These are phyloP conservation scores for Osmoderma eremita DNA, from an alignment of 2,888 invertebrate species.

Conservation along the genomic window DNA sequence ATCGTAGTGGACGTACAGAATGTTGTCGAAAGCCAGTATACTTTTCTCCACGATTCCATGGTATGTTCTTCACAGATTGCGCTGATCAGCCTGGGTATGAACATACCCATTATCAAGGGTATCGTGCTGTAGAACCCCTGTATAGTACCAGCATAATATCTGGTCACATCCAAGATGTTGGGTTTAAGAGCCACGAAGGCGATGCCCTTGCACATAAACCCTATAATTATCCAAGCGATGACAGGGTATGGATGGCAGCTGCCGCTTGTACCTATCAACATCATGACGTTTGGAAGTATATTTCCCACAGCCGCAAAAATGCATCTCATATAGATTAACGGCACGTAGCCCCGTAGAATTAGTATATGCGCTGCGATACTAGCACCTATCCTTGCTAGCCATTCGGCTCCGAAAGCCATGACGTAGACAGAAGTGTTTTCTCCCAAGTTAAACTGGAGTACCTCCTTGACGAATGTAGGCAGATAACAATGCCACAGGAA, in stretches of 20 bases:
- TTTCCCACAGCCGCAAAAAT: conserved; percentile 24
- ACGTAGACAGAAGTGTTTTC: not conserved
- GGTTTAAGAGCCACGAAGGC: not conserved
- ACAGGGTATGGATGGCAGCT: not conserved
- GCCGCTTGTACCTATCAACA: not conserved
- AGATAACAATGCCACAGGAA: conserved; percentile 11
- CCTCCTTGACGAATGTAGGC: conserved; percentile 7
- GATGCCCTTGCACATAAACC: not conserved
- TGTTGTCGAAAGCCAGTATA: not conserved
- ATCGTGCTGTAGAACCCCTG: not conserved
- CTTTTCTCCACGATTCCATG: conserved; percentile 6
- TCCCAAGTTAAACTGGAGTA: not conserved
- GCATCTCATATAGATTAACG: conserved; percentile 14
- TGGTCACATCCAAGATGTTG: conserved; percentile 14
- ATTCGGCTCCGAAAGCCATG: conserved; percentile 4
- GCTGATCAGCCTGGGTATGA: not conserved
- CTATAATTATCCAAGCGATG: not conserved
- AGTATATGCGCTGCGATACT: conserved; percentile 5
- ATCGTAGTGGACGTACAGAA: not conserved
- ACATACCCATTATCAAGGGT: not conserved
- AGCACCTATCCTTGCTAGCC: not conserved
- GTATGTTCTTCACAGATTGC: not conserved
- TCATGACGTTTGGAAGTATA: not conserved
- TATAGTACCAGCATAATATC: conserved; percentile 3
- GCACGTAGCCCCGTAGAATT: not conserved